A percentile compares a stretch with the other conserved stretches of the same genome.
Evolutionary conservation across 1,140 invertebrate genomes (phyloP).

Genomic region (Mactra quadrangularis): DNA sequence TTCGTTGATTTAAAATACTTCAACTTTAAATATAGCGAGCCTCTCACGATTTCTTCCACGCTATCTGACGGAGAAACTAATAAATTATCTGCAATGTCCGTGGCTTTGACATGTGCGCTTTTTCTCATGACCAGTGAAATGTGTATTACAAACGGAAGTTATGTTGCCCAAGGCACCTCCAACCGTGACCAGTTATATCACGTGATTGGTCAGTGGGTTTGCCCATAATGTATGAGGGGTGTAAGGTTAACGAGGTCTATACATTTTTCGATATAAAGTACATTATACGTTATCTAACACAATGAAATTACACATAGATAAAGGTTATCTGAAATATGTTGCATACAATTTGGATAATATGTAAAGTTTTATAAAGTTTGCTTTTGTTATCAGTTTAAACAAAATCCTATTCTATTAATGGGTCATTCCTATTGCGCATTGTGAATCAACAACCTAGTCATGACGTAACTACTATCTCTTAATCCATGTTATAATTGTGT

Average conservation of each 20-base stretch:
- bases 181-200: conserved; percentile 55
- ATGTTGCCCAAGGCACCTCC: conserved; percentile 31
- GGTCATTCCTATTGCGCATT: conserved; percentile 49
- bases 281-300: too few species aligned
- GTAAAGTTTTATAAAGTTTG: neutral
- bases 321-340: conserved; percentile 15
- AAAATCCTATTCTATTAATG: conserved; percentile 20
- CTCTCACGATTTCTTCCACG: too few species aligned
- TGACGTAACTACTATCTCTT: conserved; percentile 61
- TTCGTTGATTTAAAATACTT: too few species aligned
- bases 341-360: conserved; percentile 34
- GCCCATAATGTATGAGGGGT: conserved; percentile 8
- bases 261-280: too few species aligned
- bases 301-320: conserved; percentile 3
- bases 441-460: conserved; percentile 50
- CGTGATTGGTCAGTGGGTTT: conserved; percentile 59
- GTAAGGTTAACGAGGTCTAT: neutral
- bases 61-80: too few species aligned
- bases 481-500: conserved; percentile 38
- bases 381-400: conserved; percentile 18
- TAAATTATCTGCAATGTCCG: too few species aligned
- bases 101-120: too few species aligned
- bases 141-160: conserved; percentile 29
- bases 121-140: too few species aligned
- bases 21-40: too few species aligned